Evolutionary conservation across 2,888 invertebrate species (phyloP), one percentile per base, ranked within the genome.

Genomic region (Stenodema calcarata): DNA sequence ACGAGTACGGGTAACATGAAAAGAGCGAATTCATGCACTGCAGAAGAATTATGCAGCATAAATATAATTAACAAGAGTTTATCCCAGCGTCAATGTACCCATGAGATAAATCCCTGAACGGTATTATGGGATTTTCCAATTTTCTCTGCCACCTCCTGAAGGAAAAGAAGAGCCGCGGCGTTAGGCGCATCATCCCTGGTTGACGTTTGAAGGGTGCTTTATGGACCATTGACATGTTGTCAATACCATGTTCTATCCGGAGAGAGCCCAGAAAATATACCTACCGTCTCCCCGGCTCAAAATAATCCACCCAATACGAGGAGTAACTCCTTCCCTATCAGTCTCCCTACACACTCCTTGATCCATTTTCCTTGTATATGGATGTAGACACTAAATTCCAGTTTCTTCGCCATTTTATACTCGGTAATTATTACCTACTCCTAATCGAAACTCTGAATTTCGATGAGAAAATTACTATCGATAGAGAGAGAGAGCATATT

Each of bases 181-280:
- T 62, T 23, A 62, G 62, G 62, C 62, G 73, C 73, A 73, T 73
- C 78, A 78, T 78, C 41, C 78, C n/a, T 6, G 27, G 44, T 78
- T 78, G 82, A 69, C 82, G 82, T 82, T 82, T 82, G 82, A 82
- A 82, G 82, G 82, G 82, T 82, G 41, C 82, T 82, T 69, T 82
- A 82, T 82, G 41, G 69, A 23, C 14, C 18, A 41, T 69, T 82
- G 82, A 82, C 82, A 82, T 82, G 69, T 82, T 82, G 82, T 82
- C 82, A 82, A 82, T 82, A 82, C 42, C 82, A 82, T 69, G 82
- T 82, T 62, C 62, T 3, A 12, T 18, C 70, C 79, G 23, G 28
- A 6, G 69, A 35, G 69, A 44, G 42, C 44, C 78, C 41, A 0
- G 41, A 44, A 44, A 78, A 78, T 41, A 78, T 78, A 78, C 41